A percentile compares a stretch with the other conserved stretches of the same genome.
Evolutionary conservation across 2,888 invertebrate genomes (phyloP).

Genomic region (Bugula neritina): DNA sequence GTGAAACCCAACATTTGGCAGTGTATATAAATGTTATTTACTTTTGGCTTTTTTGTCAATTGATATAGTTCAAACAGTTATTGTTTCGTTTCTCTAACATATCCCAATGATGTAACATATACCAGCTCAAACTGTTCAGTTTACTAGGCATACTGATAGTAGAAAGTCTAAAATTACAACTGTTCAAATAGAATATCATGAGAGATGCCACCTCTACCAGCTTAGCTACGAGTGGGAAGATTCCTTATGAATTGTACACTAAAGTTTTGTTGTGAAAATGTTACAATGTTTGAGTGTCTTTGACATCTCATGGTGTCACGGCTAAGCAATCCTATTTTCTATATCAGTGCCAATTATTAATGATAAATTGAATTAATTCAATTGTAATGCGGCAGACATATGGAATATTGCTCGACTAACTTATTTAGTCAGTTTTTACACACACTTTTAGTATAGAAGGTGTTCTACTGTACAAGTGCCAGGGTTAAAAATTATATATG

Average conservation of each 20-base stretch:
- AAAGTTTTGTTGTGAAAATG: neutral
- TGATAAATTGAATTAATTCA: neutral
- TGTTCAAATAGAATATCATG: neutral
- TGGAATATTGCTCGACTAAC: neutral
- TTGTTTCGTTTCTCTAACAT: neutral
- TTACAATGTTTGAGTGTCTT: neutral
- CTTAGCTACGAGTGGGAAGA: neutral
- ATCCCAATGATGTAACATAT: neutral
- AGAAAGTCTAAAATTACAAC: neutral
- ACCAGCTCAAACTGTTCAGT: neutral
- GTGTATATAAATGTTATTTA: neutral
- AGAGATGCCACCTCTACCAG: neutral
- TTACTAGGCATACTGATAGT: neutral
- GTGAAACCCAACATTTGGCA: neutral
- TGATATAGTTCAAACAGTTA: neutral
- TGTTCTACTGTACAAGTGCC: neutral
- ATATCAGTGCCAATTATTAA: neutral
- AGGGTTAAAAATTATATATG: neutral
- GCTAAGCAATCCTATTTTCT: no score
- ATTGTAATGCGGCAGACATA: neutral
- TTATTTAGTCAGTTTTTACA: neutral
- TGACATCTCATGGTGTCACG: no score
- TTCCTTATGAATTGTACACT: neutral
- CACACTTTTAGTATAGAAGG: neutral
- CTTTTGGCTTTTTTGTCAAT: neutral